Evolutionary conservation across 2,113 vertebrate genomes (phyloP), one percentile per base, ranked within the genome.

Genomic region (Mormyrus iriodes): DNA sequence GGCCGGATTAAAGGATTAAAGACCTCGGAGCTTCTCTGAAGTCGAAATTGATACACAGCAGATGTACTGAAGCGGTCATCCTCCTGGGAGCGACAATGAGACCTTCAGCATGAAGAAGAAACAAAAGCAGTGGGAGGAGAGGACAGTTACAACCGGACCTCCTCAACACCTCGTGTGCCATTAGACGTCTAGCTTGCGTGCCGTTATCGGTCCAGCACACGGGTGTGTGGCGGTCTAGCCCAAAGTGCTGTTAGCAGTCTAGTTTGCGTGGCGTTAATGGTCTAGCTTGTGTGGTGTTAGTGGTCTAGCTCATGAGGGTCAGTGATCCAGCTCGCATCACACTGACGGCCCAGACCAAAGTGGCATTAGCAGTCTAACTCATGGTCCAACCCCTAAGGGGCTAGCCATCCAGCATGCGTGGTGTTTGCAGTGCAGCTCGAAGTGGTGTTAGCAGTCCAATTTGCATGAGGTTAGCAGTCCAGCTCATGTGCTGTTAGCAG

Each of bases 1-100:
- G 91, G 91, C 89, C 90, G 91, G 76, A 93, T 93, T 92, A 94
- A 91, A 93, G 92, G 91, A 93, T 93, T 94, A 93, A 94, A 94
- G 89, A 86, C 86, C 88, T 87, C 21, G 86, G 93, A 93, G 91
- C 91, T 94, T 89, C 91, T 94, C 91, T 89, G 89, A 94, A 92
- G 89, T 94, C 92, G 89, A 92, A 91, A 94, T 95, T 94, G 93
- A 95, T 94, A 90, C 92, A 88, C 90, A 65, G 91, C 91, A 93
- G 91, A 93, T 94, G 93, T 1, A 21, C 89, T 12, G 51, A 27
- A 53, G 48, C 31, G 21, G 42, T 48, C 7, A 17, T 6, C n/a
- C 51, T 86, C n/a, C 27, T 2, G 51, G 46, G 84, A 92, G 92
- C 91, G 90, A 92, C 93, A 91, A 88, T 69, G 83, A 88, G 89